These are phyloP conservation scores for Bufo gargarizans DNA, from an alignment of 2,113 vertebrate species.

Conservation along the genomic window DNA sequence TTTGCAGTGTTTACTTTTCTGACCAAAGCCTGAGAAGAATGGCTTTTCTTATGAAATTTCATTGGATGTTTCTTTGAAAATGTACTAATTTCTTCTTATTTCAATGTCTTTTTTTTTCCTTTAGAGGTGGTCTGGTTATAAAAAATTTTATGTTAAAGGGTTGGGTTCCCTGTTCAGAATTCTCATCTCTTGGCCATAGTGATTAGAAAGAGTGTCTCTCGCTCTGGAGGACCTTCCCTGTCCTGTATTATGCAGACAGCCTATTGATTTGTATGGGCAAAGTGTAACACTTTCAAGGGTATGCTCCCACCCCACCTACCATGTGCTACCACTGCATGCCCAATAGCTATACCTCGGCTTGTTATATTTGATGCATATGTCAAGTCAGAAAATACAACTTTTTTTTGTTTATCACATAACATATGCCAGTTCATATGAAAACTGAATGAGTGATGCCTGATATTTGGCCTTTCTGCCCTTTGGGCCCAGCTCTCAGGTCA, in stretches of 20 bases:
- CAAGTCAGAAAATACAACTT: too few species aligned
- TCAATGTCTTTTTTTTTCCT: neutral
- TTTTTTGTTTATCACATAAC: too few species aligned
- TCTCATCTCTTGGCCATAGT: neutral
- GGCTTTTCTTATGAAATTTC: neutral
- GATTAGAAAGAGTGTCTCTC: neutral
- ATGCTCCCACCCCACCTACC: too few species aligned
- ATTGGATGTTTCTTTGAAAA: neutral
- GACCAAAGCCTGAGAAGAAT: neutral
- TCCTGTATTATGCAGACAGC: neutral
- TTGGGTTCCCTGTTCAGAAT: neutral
- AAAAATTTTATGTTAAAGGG: neutral
- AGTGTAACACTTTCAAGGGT: neutral
- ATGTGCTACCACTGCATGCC: too few species aligned
- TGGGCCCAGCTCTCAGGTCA: neutral
- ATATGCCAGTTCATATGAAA: too few species aligned
- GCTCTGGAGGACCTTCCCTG: neutral
- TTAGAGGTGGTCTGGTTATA: neutral
- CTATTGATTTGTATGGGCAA: neutral
- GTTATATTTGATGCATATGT: too few species aligned
- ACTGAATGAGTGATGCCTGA: neutral
- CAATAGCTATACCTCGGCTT: too few species aligned
- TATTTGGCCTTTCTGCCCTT: neutral
- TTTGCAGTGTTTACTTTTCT: conserved; percentile 6
- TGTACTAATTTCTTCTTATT: neutral